A percentile compares a stretch with the other conserved stretches of the same genome.
Evolutionary conservation across 2,113 vertebrate genomes (phyloP).

Genomic region (Hyaena hyaena): DNA sequence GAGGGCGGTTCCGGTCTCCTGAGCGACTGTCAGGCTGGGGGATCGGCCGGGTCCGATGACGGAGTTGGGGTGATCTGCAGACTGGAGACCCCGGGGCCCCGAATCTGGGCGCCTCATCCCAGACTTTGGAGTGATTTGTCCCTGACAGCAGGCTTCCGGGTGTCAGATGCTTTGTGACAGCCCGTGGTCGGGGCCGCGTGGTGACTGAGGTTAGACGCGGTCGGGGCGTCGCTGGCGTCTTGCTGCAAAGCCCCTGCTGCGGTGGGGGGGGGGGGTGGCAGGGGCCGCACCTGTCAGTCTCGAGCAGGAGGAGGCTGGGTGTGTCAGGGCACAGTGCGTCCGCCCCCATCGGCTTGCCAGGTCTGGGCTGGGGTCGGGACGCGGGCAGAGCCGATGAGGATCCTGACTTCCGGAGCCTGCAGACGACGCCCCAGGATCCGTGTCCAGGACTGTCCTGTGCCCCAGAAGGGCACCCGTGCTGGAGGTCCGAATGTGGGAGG

Average conservation of each 20-base stretch:
- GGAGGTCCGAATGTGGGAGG: accelerated
- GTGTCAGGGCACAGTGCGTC: accelerated
- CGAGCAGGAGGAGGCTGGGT: accelerated
- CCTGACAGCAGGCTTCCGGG: accelerated
- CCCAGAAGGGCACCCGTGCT: not conserved
- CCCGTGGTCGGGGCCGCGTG: accelerated
- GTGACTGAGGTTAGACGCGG: accelerated
- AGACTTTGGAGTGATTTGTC: not conserved
- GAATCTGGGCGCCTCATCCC: accelerated
- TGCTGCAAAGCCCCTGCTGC: not conserved
- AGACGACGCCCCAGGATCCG: accelerated
- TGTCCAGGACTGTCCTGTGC: not conserved
- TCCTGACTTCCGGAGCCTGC: not conserved
- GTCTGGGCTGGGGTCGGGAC: not conserved
- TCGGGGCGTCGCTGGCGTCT: accelerated
- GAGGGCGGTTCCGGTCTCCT: too few species aligned
- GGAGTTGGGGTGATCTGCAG: not conserved
- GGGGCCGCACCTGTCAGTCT: accelerated
- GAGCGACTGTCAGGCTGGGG: too few species aligned
- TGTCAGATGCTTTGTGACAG: accelerated
- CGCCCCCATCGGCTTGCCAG: accelerated
- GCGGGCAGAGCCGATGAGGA: accelerated
- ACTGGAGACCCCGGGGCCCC: accelerated
- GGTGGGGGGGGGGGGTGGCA: accelerated
- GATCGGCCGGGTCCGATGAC: accelerated